Evolutionary conservation across 2,797 vertebrate genomes (phyloP), one percentile per base, ranked within the genome.

Genomic region (Vireo griseus): DNA sequence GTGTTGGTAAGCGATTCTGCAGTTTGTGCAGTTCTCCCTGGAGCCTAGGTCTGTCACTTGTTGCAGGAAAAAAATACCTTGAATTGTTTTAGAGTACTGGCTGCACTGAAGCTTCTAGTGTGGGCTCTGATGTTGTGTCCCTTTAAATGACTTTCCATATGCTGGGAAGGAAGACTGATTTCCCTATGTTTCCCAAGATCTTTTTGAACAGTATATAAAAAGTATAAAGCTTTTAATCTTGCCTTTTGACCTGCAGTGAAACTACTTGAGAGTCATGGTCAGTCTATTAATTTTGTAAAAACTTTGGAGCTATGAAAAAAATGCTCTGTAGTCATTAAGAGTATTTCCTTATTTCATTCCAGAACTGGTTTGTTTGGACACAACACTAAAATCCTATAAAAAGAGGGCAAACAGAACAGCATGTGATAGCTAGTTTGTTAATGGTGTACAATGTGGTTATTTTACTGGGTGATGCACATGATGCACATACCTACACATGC

Each of bases 391-490:
- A 58, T 48, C 16, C 33, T 47, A 0, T 40, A 18, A 37, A 33
- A 76, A 81, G 29, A 75, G 66, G 14, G 39, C 61, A 92, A 59
- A 63, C 35, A 74, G 79, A 83, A 24, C n/a, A 11, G 16, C 17
- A 11, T 88, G 62, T 57, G 76, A 54, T 17, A 82, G 68, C 39
- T 68, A 90, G 81, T 28, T 79, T 88, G n/a, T 74, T 77, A 39
- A 50, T 47, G 55, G 42, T 9, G 24, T 55, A 29, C 78, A 47
- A 1, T 1, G 1, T 40, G 57, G 58, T 48, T 72, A 25, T 94
- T 94, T 93, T 45, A 82, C 88, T 82, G 54, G 73, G 33, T 81
- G 78, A 68, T 88, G 39, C 62, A 14, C 45, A 22, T 37, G 45
- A 67, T 75, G 37, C 62, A 42, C 31, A 50, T 50, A 73, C n/a